Evolutionary conservation across 2,888 invertebrate genomes (phyloP), one percentile per base, ranked within the genome.

Genomic region (Scaptomyza parva): DNA sequence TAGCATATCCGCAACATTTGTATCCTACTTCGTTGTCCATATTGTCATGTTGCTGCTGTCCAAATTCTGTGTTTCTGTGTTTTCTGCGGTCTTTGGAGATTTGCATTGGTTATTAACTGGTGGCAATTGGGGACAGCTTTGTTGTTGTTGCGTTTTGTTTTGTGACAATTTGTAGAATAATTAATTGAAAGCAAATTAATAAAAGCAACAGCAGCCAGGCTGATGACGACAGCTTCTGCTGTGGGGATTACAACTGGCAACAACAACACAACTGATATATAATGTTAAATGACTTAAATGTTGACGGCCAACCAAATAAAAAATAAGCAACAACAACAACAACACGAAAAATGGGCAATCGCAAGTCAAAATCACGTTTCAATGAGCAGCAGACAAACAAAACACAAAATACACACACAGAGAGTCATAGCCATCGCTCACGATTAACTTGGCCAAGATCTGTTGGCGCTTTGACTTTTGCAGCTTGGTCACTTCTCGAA

Each of bases 111-210:
- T 77, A 71, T 84, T 77, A 58, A 71, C 75, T 74, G 70, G 67
- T 55, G 58, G 61, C 58, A 47, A 76, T 66, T 67, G 58, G 55
- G 55, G 33, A 39, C 20, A 41, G 43, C 26, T 45, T 35, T 60
- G 51, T 48, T 79, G 86, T 35, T 77, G 72, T 65, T 84, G 47
- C 63, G 68, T 65, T 76, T 79, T 75, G 80, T 83, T n/a, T n/a
- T n/a, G n/a, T 84, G 88, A 88, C 88, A 84, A 88, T 86, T 80
- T 83, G 86, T 75, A 83, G 73, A 68, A 69, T 86, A 88, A 84
- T 84, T 84, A 83, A 84, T 84, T 86, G 78, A 86, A 73, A 69
- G 44, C 64, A 76, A 84, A 88, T 87, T 87, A 84, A 84, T 84
- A 88, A 69, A 61, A 54, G 60, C 68, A 71, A 47, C 61, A 57